These are phyloP conservation scores for Propithecus coquereli DNA, from an alignment of 2,113 vertebrate genomes.

Conservation along the genomic window DNA sequence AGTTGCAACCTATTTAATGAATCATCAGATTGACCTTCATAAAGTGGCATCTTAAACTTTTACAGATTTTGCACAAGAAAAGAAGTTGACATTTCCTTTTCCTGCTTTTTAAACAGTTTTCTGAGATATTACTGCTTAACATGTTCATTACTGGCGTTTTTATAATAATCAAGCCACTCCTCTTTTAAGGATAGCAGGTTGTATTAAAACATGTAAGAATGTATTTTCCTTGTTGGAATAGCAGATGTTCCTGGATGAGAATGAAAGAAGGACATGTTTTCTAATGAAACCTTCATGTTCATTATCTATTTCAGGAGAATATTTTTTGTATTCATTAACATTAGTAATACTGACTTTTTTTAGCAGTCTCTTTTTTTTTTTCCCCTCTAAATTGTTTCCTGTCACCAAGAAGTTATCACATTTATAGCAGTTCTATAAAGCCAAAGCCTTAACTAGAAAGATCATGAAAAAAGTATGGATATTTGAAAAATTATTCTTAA, in stretches of 20 bases:
- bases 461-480: neutral
- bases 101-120: neutral
- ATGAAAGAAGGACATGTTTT: neutral
- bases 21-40: neutral
- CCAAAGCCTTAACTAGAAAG: neutral
- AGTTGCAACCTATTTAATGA: constrained; percentile 53
- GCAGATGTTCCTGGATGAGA: neutral
- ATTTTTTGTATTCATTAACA: neutral
- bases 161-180: neutral
- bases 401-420: neutral
- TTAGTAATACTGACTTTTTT: neutral
- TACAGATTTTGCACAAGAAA: constrained; percentile 17
- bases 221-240: neutral
- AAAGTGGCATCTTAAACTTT: constrained; percentile 43
- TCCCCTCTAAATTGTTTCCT: neutral
- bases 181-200: neutral
- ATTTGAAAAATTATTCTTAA: neutral
- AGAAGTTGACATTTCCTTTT: neutral
- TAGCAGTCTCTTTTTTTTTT: neutral
- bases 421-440: neutral
- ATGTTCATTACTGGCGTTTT: neutral
- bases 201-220: neutral
- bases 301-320: neutral
- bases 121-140: neutral
- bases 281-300: constrained; percentile 1